A percentile compares a stretch with the other conserved stretches of the same genome.
Evolutionary conservation across 2,888 invertebrate genomes (phyloP).

Genomic region (Cryptosula pallasiana): DNA sequence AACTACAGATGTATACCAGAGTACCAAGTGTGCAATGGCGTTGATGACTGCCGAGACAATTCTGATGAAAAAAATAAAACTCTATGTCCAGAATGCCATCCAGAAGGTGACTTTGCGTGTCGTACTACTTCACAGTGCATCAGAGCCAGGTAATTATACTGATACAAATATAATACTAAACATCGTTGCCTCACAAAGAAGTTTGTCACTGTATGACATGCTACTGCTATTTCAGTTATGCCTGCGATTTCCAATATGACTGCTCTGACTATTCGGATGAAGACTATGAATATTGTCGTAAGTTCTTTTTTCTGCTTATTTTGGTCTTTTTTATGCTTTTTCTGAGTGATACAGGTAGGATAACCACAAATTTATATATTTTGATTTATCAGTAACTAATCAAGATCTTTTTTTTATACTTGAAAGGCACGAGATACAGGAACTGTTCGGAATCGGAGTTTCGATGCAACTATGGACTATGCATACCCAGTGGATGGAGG

Average conservation of each 20-base stretch:
- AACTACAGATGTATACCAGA: constrained; percentile 30
- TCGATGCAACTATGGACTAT: constrained; percentile 82
- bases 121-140: not conserved
- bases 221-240: constrained; percentile 62
- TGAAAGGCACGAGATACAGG: not conserved
- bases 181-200: too few species aligned
- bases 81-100: constrained; percentile 20
- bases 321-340: not conserved
- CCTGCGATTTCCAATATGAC: constrained; percentile 92
- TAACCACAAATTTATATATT: not conserved
- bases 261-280: constrained; percentile 88
- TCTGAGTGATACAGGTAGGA: not conserved
- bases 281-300: constrained; percentile 40
- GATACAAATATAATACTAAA: not conserved
- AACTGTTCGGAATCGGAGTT: constrained; percentile 62
- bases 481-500: constrained; percentile 60
- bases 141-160: constrained; percentile 5
- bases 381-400: not conserved
- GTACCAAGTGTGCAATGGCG: constrained; percentile 28
- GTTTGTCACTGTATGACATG: not conserved
- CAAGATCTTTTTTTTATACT: not conserved
- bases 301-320: constrained; percentile 27
- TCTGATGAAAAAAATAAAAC: constrained; percentile 26
- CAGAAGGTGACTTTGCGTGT: constrained; percentile 25
- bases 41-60: constrained; percentile 30